These are phyloP conservation scores for Hemibagrus guttatus DNA, from an alignment of 2,797 vertebrate species.

Conservation along the genomic window DNA sequence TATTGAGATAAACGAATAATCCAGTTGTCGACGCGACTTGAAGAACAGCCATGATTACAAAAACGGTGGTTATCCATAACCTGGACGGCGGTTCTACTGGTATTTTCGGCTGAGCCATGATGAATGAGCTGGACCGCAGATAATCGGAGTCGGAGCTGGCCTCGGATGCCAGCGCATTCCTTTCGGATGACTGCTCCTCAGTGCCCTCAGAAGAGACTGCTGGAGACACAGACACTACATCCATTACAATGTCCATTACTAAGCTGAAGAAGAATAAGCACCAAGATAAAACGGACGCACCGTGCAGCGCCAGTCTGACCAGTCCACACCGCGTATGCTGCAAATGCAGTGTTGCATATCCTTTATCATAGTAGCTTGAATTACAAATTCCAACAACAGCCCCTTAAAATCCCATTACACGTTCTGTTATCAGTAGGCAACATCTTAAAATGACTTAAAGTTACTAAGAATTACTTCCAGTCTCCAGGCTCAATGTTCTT, in stretches of 20 bases:
- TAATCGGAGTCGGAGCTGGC: slow-evolving; percentile 49
- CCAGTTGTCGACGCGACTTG: slow-evolving; percentile 68
- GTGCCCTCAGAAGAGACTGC: slow-evolving; percentile 32
- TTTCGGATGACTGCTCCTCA: slow-evolving; percentile 29
- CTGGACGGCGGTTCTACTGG: slow-evolving; percentile 44
- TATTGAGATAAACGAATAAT: slow-evolving; percentile 70
- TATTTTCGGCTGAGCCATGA: slow-evolving; percentile 53
- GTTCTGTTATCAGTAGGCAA: neutral
- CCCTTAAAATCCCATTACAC: too few relatives aligned
- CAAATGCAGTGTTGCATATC: neutral
- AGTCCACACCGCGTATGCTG: neutral
- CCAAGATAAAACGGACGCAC: neutral
- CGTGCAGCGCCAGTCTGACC: neutral
- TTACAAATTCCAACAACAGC: neutral
- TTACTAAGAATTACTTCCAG: neutral
- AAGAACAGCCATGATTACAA: slow-evolving; percentile 64
- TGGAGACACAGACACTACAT: slow-evolving; percentile 18
- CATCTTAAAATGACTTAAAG: too few relatives aligned
- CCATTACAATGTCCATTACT: slow-evolving; percentile 18
- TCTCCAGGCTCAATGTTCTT: neutral
- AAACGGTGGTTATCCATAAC: slow-evolving; percentile 64
- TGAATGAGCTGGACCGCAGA: slow-evolving; percentile 56
- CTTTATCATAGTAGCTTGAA: neutral
- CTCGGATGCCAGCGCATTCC: slow-evolving; percentile 57
- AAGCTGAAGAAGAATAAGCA: neutral